Evolutionary conservation across 2,797 vertebrate genomes (phyloP), one percentile per base, ranked within the genome.

Genomic region (Semotilus atromaculatus): DNA sequence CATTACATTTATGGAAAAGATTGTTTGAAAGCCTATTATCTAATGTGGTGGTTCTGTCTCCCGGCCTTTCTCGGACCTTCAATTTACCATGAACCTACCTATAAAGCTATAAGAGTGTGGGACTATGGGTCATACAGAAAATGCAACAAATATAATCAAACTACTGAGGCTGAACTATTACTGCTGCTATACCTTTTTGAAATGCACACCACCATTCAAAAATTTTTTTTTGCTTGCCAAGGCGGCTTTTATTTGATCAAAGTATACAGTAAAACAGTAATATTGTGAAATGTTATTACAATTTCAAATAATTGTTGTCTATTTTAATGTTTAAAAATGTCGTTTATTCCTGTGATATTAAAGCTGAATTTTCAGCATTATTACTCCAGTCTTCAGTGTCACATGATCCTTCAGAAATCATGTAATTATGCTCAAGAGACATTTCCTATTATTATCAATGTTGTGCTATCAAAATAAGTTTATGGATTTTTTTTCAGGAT

Each of bases 1-100:
- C 19, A 64, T 80, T 51, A 5, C 18, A 67, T 67, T 34, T 45
- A 80, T 64, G 38, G n/a, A 38, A 64, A 45, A 48, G 6, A 36
- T 36, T 80, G 60, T 11, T 40, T 64, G 26, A 31, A 26, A 0
- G 11, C 29, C 60, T 67, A 67, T 80, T 80, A 80, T 80, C 19
- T 23, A 8, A 29, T 67, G 31, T 23, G 26, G 40, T 64, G 26
- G 5, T 48, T 45, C 26, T 67, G 16, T 66, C 81, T 83, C 74
- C 29, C 53, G 62, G 36, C 29, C 16, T 21, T 83, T 2, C 75
- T 87, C 36, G 89, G 78, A 83, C 66, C 34, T 38, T 58, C 29
- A 53, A 16, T 78, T 68, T 70, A 74, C 40, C 40, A n/a, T 60
- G 68, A 77, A 51, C 78, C 71, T 29, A n/a, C n/a, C 53, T 64